Evolutionary conservation across 2,113 vertebrate genomes (phyloP).

Genomic region (Saiga tatarica): DNA sequence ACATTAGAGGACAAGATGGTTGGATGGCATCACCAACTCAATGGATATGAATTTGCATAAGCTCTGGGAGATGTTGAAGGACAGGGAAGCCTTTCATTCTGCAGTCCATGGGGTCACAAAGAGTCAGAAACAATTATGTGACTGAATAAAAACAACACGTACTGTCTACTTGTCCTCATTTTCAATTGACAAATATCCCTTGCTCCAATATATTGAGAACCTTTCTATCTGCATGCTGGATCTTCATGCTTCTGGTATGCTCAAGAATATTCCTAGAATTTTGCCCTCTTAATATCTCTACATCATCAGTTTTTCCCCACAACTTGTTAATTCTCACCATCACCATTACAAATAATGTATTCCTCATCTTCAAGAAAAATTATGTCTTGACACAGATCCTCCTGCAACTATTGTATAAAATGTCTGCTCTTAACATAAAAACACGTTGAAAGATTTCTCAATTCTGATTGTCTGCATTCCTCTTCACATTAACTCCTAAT

Average conservation of each 20-base stretch:
- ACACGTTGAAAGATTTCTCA: neutral
- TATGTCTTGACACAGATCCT: neutral
- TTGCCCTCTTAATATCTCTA: neutral
- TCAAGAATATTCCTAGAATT: neutral
- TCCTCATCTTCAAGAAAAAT: neutral
- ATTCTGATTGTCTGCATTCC: neutral
- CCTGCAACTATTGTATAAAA: neutral
- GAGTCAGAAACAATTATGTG: neutral
- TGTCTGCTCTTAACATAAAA: neutral
- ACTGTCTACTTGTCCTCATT: neutral
- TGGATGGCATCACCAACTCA: neutral
- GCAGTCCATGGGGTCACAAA: neutral
- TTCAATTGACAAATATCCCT: neutral
- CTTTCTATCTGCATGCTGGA: neutral
- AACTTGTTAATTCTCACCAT: neutral
- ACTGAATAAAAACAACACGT: neutral
- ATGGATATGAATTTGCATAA: neutral
- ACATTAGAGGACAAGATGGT: neutral
- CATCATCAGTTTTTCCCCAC: neutral
- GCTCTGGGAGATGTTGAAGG: neutral
- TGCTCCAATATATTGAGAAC: neutral
- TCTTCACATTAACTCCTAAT: neutral
- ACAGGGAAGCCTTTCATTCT: neutral
- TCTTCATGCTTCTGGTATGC: neutral
- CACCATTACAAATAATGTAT: neutral